A percentile compares a stretch with the other conserved stretches of the same genome.
These are phyloP conservation scores for Tarsius wallacei DNA, from an alignment of 2,797 vertebrate species.

Conservation along the genomic window DNA sequence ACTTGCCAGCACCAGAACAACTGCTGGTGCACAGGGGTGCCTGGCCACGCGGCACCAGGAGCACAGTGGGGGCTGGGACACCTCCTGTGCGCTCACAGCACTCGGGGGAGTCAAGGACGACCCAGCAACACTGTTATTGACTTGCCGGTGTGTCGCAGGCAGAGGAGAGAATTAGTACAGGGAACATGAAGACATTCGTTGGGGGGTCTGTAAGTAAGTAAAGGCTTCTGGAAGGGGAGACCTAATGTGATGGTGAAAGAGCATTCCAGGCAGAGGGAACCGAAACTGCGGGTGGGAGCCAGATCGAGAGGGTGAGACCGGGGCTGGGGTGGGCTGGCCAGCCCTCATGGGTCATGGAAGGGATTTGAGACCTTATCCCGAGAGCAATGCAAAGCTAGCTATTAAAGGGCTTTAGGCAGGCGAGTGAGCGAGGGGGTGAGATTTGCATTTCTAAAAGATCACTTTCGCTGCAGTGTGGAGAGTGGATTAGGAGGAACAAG, in stretches of 20 bases:
- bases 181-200: not conserved
- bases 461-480: constrained; percentile 28
- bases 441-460: constrained; percentile 83
- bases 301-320: not conserved
- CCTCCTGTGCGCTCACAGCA: not conserved
- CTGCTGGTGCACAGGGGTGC: too few species aligned
- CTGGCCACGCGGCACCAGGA: not conserved
- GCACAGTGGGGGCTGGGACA: not conserved
- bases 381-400: constrained; percentile 45
- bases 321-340: not conserved
- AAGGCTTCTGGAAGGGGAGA: not conserved
- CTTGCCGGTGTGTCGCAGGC: not conserved
- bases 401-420: constrained; percentile 66
- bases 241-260: not conserved
- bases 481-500: constrained; percentile 73
- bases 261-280: not conserved
- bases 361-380: constrained; percentile 30
- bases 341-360: not conserved
- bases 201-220: not conserved
- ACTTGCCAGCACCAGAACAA: not conserved
- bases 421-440: constrained; percentile 20
- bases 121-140: not conserved
- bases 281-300: accelerated
- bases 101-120: not conserved
- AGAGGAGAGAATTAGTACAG: not conserved